Conservation (phyloP, 2,797 vertebrate species). For the Premnoplex brunnescens region DNA sequence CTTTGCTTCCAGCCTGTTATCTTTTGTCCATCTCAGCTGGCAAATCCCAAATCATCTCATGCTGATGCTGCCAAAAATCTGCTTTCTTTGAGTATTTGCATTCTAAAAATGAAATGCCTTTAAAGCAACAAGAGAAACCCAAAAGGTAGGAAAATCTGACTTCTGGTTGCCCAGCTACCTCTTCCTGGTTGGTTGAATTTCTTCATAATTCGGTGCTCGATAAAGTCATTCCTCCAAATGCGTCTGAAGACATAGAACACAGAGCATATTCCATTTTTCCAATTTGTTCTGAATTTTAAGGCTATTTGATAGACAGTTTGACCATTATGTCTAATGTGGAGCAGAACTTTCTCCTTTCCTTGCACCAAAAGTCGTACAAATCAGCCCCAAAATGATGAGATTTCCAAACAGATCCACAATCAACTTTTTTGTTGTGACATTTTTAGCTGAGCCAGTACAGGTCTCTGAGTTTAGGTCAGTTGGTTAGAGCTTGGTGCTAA, state of each 20-base stretch:
- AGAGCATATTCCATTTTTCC: neutral
- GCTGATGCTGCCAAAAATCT: neutral
- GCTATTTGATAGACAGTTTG: neutral
- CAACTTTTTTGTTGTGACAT: neutral
- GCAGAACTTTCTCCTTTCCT: neutral
- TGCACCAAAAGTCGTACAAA: neutral
- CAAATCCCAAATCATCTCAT: neutral
- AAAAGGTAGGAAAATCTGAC: neutral
- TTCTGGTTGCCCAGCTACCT: neutral
- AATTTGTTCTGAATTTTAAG: neutral
- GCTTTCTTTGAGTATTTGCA: neutral
- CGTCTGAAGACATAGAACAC: neutral
- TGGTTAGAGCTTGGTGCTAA: neutral
- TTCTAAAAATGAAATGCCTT: neutral
- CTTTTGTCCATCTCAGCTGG: neutral
- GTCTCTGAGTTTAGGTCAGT: neutral
- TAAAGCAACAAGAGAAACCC: neutral
- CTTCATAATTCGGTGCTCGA: neutral
- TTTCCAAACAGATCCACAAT: neutral
- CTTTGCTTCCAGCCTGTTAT: neutral
- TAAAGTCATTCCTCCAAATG: neutral
- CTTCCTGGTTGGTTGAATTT: neutral
- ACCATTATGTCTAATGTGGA: neutral
- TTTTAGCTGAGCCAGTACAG: neutral
- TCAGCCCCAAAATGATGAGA: neutral